A percentile compares a stretch with the other conserved stretches of the same genome.
These are phyloP conservation scores for Alethe castanea DNA, from an alignment of 2,113 vertebrate species.

Conservation along the genomic window DNA sequence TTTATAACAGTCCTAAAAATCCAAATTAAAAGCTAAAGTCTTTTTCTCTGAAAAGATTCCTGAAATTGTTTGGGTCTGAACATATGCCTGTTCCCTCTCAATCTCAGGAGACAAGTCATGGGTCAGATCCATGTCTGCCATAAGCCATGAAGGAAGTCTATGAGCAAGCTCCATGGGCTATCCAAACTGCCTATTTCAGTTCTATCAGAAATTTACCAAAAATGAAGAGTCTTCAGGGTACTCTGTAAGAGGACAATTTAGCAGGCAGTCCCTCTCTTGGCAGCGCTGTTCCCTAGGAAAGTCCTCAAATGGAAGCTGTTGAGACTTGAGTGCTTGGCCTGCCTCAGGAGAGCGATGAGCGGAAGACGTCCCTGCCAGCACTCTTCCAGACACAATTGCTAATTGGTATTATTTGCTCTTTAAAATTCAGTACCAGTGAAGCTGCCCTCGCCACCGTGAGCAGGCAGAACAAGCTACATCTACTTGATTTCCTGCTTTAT, in stretches of 20 bases:
- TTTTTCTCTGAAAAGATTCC: background rate
- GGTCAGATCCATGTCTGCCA: background rate
- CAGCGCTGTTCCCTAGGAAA: background rate
- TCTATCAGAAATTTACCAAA: slow-evolving; percentile 31
- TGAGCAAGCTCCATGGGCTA: background rate
- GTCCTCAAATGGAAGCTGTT: background rate
- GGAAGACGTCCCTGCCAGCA: slow-evolving; percentile 27
- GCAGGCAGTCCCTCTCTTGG: background rate
- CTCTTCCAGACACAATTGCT: slow-evolving; percentile 15
- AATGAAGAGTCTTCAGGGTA: background rate
- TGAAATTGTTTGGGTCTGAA: background rate
- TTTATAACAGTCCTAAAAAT: background rate
- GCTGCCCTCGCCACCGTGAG: slow-evolving; percentile 11
- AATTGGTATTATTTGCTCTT: slow-evolving; percentile 57
- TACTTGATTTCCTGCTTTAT: slow-evolving; percentile 69
- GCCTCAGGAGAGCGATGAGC: background rate
- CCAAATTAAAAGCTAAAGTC: background rate
- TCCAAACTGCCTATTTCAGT: background rate
- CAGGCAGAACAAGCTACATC: slow-evolving; percentile 46
- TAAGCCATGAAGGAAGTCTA: background rate
- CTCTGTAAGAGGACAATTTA: background rate
- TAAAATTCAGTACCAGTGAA: slow-evolving; percentile 51
- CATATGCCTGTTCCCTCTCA: background rate
- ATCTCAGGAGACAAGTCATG: background rate
- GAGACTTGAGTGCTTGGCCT: slow-evolving; percentile 18